A percentile compares a stretch with the other conserved stretches of the same genome.
phyloP scores from a whole-genome alignment of 1,140 invertebrate species.

The Drosophila pachea region DNA sequence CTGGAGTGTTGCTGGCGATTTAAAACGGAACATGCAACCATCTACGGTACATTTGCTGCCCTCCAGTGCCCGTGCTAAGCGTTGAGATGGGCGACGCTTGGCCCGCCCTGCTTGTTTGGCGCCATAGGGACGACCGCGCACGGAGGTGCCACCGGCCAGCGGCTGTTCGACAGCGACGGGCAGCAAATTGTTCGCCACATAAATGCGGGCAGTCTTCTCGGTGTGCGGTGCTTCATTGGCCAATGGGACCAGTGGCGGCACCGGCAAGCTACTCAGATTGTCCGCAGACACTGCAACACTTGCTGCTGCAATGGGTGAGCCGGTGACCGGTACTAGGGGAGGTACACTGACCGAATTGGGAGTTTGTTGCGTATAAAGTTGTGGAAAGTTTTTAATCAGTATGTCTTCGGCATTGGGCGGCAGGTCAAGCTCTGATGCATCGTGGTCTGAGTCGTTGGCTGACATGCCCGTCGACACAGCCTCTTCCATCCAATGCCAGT shows the following conservation, averaged over 20 bases:
- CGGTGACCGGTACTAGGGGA: conserved; percentile 54
- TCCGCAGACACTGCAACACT: not conserved
- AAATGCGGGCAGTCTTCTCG: conserved; percentile 71
- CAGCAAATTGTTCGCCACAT: conserved; percentile 74
- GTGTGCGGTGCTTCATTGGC: conserved; percentile 25
- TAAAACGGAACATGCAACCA: conserved; percentile 76
- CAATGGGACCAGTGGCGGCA: conserved; percentile 57
- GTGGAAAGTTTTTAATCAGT: conserved; percentile 57
- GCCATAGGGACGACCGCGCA: conserved; percentile 72
- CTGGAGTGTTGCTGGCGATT: conserved; percentile 78
- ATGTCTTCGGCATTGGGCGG: conserved; percentile 48
- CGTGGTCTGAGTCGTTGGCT: conserved; percentile 6
- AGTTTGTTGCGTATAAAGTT: conserved; percentile 39
- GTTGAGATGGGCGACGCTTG: conserved; percentile 35
- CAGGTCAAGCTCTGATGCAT: conserved; percentile 30
- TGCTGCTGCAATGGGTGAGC: conserved; percentile 7
- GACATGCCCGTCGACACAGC: conserved; percentile 24
- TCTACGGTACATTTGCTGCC: conserved; percentile 65
- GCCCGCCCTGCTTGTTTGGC: conserved; percentile 60
- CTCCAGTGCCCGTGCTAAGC: conserved; percentile 27
- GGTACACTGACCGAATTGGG: conserved; percentile 30
- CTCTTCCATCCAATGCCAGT: conserved; percentile 66
- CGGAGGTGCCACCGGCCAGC: conserved; percentile 56
- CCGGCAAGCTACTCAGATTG: conserved; percentile 35
- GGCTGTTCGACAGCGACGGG: conserved; percentile 52